A percentile compares a stretch with the other conserved stretches of the same genome.
These are phyloP conservation scores for Protonibea diacanthus DNA, from an alignment of 2,797 vertebrate genomes.

Conservation along the genomic window DNA sequence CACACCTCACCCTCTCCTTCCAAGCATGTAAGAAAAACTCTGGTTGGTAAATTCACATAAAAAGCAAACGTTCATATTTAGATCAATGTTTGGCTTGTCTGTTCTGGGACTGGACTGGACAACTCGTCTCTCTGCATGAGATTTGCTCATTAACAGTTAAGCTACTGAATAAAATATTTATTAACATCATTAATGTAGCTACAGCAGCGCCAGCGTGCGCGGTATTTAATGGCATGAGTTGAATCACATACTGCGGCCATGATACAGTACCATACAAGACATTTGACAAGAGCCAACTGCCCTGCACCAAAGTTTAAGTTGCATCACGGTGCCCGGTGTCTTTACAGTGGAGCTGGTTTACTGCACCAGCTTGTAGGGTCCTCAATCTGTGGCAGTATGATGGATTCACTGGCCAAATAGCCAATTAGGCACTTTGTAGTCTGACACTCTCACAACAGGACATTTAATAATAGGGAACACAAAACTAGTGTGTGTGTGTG, in stretches of 20 bases:
- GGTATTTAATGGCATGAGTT: background rate
- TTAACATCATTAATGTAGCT: background rate
- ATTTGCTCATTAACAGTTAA: background rate
- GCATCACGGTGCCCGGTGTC: conserved; percentile 31
- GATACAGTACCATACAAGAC: background rate
- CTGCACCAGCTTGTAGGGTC: conserved; percentile 65
- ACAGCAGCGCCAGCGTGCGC: background rate
- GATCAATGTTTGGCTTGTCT: too few species aligned
- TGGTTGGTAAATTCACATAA: too few species aligned
- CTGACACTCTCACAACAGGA: conserved; percentile 76
- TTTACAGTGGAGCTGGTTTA: conserved; percentile 56
- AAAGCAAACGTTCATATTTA: too few species aligned
- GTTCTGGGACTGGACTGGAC: background rate
- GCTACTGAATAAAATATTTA: too few species aligned
- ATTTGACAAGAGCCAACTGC: conserved; percentile 19
- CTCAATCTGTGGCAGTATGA: conserved; percentile 78
- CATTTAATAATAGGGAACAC: conserved; percentile 79
- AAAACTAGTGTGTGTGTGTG: conserved; percentile 36
- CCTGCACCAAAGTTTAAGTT: conserved; percentile 44
- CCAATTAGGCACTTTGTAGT: conserved; percentile 84
- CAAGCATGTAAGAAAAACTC: too few species aligned
- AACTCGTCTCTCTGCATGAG: background rate
- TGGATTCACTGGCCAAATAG: conserved; percentile 82
- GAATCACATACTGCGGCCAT: background rate
- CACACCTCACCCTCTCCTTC: too few species aligned